Evolutionary conservation across 2,797 vertebrate genomes (phyloP).

Genomic region (Cossypha polioptera): DNA sequence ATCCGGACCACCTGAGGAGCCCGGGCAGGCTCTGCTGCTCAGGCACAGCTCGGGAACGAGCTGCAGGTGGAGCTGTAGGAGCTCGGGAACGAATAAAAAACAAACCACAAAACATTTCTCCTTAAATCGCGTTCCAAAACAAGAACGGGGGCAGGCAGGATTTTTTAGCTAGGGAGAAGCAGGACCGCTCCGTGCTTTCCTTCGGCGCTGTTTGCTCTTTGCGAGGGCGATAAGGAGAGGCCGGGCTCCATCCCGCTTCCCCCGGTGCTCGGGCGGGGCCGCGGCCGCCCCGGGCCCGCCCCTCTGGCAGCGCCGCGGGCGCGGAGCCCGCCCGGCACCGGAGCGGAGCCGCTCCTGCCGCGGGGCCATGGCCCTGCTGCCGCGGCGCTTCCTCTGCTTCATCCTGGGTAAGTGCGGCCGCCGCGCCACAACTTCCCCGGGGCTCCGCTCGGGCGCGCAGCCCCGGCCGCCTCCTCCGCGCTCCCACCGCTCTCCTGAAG

Average conservation of each 20-base stretch:
- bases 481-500: accelerated
- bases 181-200: neutral
- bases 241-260: neutral
- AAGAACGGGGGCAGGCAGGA: neutral
- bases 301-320: neutral
- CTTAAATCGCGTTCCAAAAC: neutral
- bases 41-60: neutral
- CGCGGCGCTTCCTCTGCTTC: slow-evolving; percentile 49
- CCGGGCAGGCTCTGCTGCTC: neutral
- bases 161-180: neutral
- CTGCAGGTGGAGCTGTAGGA: slow-evolving; percentile 36
- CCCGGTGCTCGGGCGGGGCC: neutral
- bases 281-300: neutral
- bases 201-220: accelerated
- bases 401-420: slow-evolving; percentile 44
- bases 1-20: neutral
- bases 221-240: neutral
- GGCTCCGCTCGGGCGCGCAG: neutral
- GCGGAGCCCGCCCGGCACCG: neutral
- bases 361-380: slow-evolving; percentile 5
- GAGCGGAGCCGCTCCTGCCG: neutral
- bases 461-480: neutral
- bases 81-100: neutral
- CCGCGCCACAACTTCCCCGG: neutral
- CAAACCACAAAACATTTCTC: neutral